Evolutionary conservation across 2,113 vertebrate species (phyloP).

Genomic region (Numida meleagris): DNA sequence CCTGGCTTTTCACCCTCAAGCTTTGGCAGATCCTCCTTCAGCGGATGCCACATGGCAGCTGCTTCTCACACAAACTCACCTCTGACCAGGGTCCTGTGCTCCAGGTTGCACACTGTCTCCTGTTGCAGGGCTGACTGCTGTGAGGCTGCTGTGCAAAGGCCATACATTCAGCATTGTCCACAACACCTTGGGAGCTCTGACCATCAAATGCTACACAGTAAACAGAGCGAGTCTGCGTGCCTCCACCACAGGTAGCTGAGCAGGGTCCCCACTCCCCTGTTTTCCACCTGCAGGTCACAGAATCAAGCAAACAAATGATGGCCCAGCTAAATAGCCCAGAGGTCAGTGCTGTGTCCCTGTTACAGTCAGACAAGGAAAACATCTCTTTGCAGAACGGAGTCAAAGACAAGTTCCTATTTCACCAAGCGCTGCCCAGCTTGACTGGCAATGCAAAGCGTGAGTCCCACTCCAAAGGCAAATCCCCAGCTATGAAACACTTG

Average conservation of each 20-base stretch:
- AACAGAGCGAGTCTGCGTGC: slow-evolving; percentile 87
- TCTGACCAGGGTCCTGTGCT: slow-evolving; percentile 80
- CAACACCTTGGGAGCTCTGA: slow-evolving; percentile 73
- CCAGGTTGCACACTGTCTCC: slow-evolving; percentile 84
- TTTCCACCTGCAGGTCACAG: slow-evolving; percentile 84
- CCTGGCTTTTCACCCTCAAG: background rate
- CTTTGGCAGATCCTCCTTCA: background rate
- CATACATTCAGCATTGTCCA: slow-evolving; percentile 80
- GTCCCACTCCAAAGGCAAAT: background rate
- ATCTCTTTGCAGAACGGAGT: background rate
- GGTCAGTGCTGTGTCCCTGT: background rate
- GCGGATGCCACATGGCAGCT: background rate
- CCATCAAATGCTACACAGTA: slow-evolving; percentile 84
- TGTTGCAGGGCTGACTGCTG: slow-evolving; percentile 85
- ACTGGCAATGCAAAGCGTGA: background rate
- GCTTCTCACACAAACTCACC: slow-evolving; percentile 68
- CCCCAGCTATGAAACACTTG: background rate
- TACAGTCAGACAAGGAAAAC: background rate
- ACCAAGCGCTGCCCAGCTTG: background rate
- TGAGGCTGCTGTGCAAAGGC: slow-evolving; percentile 81
- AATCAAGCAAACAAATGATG: background rate
- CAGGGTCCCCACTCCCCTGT: slow-evolving; percentile 87
- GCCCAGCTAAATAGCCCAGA: background rate
- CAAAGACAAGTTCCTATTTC: background rate
- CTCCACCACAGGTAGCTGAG: slow-evolving; percentile 88